Conservation (phyloP, 2,888 invertebrate species). For the Monoplex corrugatus region DNA sequence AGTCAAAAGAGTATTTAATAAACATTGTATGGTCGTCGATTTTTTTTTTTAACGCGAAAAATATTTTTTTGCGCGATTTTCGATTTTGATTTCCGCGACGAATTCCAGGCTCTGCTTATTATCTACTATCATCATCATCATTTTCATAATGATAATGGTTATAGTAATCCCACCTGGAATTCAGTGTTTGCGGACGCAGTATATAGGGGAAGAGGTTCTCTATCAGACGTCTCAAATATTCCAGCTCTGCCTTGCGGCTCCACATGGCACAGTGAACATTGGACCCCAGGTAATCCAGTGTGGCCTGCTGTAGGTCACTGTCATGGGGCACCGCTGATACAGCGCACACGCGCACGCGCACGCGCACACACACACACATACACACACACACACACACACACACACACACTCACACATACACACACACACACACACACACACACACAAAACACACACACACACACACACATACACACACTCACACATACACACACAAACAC, state of each 20-base stretch:
- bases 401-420: not conserved
- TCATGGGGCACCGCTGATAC: slow-evolving; percentile 40
- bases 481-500: not conserved
- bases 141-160: no score
- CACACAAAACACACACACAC: not conserved
- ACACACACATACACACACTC: not conserved
- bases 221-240: slow-evolving; percentile 79
- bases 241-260: slow-evolving; percentile 79
- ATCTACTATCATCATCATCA: no score
- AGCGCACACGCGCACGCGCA: no score
- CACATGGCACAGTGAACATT: slow-evolving; percentile 80
- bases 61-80: no score
- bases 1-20: no score
- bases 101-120: no score
- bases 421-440: not conserved
- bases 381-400: slow-evolving; percentile 19
- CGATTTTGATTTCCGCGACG: no score
- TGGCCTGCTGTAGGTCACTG: slow-evolving; percentile 76
- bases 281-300: slow-evolving; percentile 77
- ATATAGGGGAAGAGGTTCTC: slow-evolving; percentile 80
- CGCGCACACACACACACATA: not conserved
- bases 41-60: no score
- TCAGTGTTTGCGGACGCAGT: slow-evolving; percentile 79
- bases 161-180: slow-evolving; percentile 74
- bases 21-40: no score